Percentiles rank a stretch among this genome's conserved stretches.
Conservation (phyloP, 1,140 invertebrate genomes). For the Doryteuthis pealeii region DNA sequence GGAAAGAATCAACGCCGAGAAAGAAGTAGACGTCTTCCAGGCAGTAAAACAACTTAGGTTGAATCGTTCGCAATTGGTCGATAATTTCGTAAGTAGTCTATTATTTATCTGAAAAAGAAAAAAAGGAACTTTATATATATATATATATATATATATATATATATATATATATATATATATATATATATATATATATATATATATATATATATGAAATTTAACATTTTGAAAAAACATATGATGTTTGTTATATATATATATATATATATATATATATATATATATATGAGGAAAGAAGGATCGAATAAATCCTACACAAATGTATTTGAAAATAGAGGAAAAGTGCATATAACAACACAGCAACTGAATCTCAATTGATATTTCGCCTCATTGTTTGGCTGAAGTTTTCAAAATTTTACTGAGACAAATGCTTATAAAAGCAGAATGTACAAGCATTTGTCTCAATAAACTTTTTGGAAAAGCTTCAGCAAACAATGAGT, state of each 20-base stretch:
- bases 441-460: too few relatives aligned
- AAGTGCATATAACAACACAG: too few relatives aligned
- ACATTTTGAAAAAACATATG: too few relatives aligned
- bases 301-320: neutral
- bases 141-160: neutral
- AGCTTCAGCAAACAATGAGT: neutral
- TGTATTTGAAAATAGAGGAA: too few relatives aligned
- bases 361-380: too few relatives aligned
- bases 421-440: too few relatives aligned
- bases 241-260: neutral
- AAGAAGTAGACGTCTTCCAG: conserved; percentile 63
- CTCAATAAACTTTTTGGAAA: too few relatives aligned
- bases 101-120: neutral
- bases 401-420: too few relatives aligned
- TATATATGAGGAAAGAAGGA: neutral
- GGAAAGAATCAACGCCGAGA: conserved; percentile 60
- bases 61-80: conserved; percentile 55
- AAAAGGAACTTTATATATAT: too few relatives aligned
- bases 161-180: neutral
- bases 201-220: conserved; percentile 3
- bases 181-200: neutral
- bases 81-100: conserved; percentile 47
- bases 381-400: too few relatives aligned
- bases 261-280: neutral
- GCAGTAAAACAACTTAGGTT: conserved; percentile 59